Base-by-base conservation (phyloP, 2,113 vertebrate species). In the Otus sunia region DNA sequence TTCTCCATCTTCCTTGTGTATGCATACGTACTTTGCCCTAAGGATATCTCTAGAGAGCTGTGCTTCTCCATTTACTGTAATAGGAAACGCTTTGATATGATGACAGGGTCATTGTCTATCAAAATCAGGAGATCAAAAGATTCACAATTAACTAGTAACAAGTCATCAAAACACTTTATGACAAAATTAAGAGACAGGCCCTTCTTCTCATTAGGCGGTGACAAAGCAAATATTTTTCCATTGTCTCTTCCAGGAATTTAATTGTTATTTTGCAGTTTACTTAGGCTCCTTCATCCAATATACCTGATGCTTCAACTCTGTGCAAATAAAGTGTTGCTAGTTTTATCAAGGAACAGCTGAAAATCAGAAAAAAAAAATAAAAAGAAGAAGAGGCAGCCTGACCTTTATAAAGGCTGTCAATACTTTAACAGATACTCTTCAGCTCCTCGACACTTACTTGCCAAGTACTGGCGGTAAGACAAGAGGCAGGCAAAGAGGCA, bases 91-190 rank as follows among this genome's bases (percentile, higher is more conserved):
- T 97, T 96, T 89, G 96, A 95, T 97, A 84, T 39, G 59, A 86
- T 83, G 59, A 93, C 86, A 87, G 53, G 26, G 78, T 86, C 86
- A 73, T 45, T 81, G 68, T 71, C 79, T 95, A 37, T 96, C 72
- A 84, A 96, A 95, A 95, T 95, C 29, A 66, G 60, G 43, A 86
- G 88, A 95, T 86, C 68, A 86, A 77, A 97, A 87, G 66, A 95
- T 74, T 78, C 58, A 74, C 62, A 66, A 39, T 86, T 90, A 92
- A 81, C 79, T 79, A 63, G 64, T 68, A 90, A 55, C 50, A 92
- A 93, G 47, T 62, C 71, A 86, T n/a, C 16, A 43, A 66, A 93
- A 45, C 50, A n/a, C 43, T 76, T 95, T 81, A 34, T 50, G 36
- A 52, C 5, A 77, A 59, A 72, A 94, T 89, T n/a, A 92, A 81